Evolutionary conservation across 2,113 vertebrate species (phyloP).

Genomic region (Ancistrus triradiatus): DNA sequence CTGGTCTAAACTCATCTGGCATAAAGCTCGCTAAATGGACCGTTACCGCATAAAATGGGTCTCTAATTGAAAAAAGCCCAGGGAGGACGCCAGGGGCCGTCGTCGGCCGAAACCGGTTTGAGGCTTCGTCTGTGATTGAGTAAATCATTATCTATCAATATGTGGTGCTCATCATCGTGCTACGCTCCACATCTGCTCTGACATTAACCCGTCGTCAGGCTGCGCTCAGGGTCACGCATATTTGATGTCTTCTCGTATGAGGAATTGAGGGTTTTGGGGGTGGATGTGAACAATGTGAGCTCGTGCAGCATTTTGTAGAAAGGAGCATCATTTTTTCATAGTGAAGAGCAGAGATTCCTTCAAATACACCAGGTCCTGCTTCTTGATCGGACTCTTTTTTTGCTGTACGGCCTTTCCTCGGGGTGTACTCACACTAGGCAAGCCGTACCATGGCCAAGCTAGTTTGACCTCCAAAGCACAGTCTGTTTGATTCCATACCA

Average conservation of each 20-base stretch:
- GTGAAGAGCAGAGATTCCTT: too few relatives aligned
- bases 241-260: neutral
- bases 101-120: constrained; percentile 1
- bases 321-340: too few relatives aligned
- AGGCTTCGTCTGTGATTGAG: constrained; percentile 10
- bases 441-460: too few relatives aligned
- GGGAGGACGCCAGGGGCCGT: constrained; percentile 13
- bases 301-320: too few relatives aligned
- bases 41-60: constrained; percentile 66
- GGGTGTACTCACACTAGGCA: too few relatives aligned
- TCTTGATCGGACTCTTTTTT: too few relatives aligned
- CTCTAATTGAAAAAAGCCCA: constrained; percentile 63
- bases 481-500: too few relatives aligned
- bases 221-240: constrained; percentile 6
- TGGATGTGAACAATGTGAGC: too few relatives aligned
- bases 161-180: constrained; percentile 25
- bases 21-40: constrained; percentile 72
- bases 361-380: too few relatives aligned
- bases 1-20: constrained; percentile 63
- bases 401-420: too few relatives aligned
- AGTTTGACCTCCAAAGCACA: too few relatives aligned
- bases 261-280: too few relatives aligned
- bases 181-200: constrained; percentile 33
- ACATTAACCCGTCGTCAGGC: neutral
- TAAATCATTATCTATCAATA: constrained; percentile 35